Base-by-base conservation (phyloP, 2,888 invertebrate species). In the Steinernema hermaphroditum region DNA sequence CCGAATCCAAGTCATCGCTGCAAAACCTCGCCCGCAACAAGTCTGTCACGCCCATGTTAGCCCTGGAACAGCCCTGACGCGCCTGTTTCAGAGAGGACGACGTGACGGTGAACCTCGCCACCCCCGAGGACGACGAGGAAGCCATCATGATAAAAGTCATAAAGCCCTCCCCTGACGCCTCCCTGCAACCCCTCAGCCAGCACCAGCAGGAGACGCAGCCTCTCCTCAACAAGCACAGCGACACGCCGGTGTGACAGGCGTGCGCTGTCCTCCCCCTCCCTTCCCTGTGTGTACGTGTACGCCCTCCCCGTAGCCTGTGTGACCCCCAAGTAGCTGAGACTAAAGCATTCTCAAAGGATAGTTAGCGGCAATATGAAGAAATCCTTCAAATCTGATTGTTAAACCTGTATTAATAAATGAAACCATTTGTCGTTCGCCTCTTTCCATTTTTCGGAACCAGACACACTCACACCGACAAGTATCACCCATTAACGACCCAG, bases 61-160 rank as follows among this genome's bases (percentile, higher is more conserved):
- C 32, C 22, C 19, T 19, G 68, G n/a, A 27, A 4, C 43, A 70
- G 71, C 46, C 24, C 49, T n/a, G n/a, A 19, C 19, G 12, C 32
- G 0, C 54, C 27, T 29, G 54, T 14, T 68, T 68, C 43, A 68
- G 68, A 24, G 43, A 68, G 4, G 41, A 43, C 9, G 74, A 70
- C 24, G 44, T 44, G 12, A 72, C 78, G 16, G 72, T 74, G n/a
- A 75, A 75, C 12, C 73, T 76, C n/a, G 77, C 81, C 1, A 75
- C 75, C 6, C 78, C 83, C n/a, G 84, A 85, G 70, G 85, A 85
- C 68, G 84, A 84, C 71, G 84, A 85, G 43, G 85, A 84, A 69
- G 83, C 84, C 27, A 85, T 85, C 46, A 85, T 85, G 78, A 85
- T 85, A 54, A 85, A 86, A 74, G 81, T 84, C 34, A 57, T 72